A percentile compares a stretch with the other conserved stretches of the same genome.
These are phyloP conservation scores for Drosophila silvestris DNA, from an alignment of 2,888 invertebrate genomes.

Conservation along the genomic window DNA sequence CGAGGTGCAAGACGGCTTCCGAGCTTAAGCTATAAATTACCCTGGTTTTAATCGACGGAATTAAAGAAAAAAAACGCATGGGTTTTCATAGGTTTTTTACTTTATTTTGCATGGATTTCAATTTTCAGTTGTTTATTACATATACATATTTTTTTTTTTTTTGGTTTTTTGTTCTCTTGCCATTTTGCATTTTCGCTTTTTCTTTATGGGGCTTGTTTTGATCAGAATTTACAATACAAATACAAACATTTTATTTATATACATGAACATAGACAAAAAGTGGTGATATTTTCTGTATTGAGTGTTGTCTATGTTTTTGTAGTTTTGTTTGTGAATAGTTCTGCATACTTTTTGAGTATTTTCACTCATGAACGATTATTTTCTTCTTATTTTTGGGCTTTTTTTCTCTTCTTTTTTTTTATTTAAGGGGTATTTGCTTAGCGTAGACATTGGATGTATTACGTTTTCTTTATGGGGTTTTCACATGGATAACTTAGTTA, in stretches of 20 bases:
- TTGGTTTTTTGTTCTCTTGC: slow-evolving; percentile 18
- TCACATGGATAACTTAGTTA: slow-evolving; percentile 41
- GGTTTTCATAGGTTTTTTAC: slow-evolving; percentile 53
- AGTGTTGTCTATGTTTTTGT: slow-evolving; percentile 16
- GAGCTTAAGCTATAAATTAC: neutral
- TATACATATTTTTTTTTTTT: neutral
- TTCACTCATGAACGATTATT: slow-evolving; percentile 21
- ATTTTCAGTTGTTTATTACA: slow-evolving; percentile 25
- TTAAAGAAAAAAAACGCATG: neutral
- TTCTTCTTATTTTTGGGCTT: slow-evolving; percentile 1
- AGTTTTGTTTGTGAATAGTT: slow-evolving; percentile 17
- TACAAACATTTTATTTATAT: slow-evolving; percentile 57
- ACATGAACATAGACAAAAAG: slow-evolving; percentile 27
- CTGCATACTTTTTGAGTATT: slow-evolving; percentile 26
- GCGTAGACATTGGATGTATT: slow-evolving; percentile 77
- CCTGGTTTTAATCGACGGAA: neutral
- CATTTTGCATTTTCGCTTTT: slow-evolving; percentile 13
- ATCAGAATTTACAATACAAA: slow-evolving; percentile 72
- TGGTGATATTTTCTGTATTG: slow-evolving; percentile 9
- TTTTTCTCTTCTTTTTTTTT: slow-evolving; percentile 11
- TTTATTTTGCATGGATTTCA: slow-evolving; percentile 62
- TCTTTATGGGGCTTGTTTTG: slow-evolving; percentile 32
- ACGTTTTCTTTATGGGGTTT: slow-evolving; percentile 39
- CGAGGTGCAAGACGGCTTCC: neutral
- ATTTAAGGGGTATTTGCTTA: slow-evolving; percentile 41